Percentiles rank a stretch among this genome's conserved stretches.
Conservation (phyloP, 2,113 vertebrate species). For the Drymodes brunneopygia region DNA sequence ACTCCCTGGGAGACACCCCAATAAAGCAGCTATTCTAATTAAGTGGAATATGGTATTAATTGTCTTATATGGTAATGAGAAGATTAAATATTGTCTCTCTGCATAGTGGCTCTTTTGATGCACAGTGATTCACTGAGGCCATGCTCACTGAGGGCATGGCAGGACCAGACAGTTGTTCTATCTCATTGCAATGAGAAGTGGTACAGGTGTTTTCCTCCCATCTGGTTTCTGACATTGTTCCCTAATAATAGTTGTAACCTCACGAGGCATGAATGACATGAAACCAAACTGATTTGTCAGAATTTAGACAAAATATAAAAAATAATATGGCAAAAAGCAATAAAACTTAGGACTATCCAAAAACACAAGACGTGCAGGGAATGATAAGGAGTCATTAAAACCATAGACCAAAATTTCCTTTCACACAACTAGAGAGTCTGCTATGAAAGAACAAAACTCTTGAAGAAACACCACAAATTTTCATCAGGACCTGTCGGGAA, state of each 20-base stretch:
- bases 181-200: background rate
- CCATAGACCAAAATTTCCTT: background rate
- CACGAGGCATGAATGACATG: background rate
- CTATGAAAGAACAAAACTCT: background rate
- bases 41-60: background rate
- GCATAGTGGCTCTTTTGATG: background rate
- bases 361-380: fast-evolving
- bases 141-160: background rate
- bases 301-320: background rate
- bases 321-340: too few relatives aligned
- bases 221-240: background rate
- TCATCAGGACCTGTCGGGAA: background rate
- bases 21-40: background rate
- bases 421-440: background rate
- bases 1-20: background rate
- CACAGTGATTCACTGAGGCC: background rate
- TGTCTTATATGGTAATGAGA: background rate
- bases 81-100: background rate
- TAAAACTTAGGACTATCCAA: background rate
- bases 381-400: background rate
- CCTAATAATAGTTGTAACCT: background rate
- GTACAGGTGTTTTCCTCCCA: background rate
- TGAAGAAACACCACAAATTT: background rate
- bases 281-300: background rate
- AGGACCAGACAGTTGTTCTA: background rate